phyloP scores from a whole-genome alignment of 1,140 invertebrate species.

The Choristoneura fumiferana region DNA sequence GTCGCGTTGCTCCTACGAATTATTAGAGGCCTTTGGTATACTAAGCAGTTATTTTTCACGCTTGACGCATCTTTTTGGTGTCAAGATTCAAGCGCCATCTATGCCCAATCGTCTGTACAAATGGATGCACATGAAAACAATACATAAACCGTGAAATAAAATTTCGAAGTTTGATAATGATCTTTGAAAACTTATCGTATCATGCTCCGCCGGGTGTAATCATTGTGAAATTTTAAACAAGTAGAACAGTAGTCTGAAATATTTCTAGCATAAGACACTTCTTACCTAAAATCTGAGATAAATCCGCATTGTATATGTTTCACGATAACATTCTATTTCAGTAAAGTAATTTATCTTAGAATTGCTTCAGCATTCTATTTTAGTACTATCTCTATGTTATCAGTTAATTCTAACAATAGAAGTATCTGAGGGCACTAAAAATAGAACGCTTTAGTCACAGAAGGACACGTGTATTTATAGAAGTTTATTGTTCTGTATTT shows the following conservation, averaged over 20 bases:
- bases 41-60: too few species aligned
- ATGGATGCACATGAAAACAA: too few species aligned
- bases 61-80: too few species aligned
- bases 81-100: too few species aligned
- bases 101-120: too few species aligned
- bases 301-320: background rate
- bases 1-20: too few species aligned
- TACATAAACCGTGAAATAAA: too few species aligned
- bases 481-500: slow-evolving; percentile 1
- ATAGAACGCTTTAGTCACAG: slow-evolving; percentile 10
- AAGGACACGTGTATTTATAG: slow-evolving; percentile 4
- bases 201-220: too few species aligned
- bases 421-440: background rate
- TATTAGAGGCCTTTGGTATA: too few species aligned
- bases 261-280: too few species aligned
- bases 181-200: too few species aligned
- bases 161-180: too few species aligned
- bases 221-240: background rate
- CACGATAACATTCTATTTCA: background rate
- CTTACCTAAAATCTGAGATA: slow-evolving; percentile 1
- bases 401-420: slow-evolving; percentile 3
- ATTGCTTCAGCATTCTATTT: slow-evolving; percentile 1
- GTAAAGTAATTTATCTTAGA: slow-evolving; percentile 1
- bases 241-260: background rate
- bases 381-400: slow-evolving; percentile 1